Conservation (phyloP, 2,888 invertebrate species). For the Cheilosia vulpina region DNA sequence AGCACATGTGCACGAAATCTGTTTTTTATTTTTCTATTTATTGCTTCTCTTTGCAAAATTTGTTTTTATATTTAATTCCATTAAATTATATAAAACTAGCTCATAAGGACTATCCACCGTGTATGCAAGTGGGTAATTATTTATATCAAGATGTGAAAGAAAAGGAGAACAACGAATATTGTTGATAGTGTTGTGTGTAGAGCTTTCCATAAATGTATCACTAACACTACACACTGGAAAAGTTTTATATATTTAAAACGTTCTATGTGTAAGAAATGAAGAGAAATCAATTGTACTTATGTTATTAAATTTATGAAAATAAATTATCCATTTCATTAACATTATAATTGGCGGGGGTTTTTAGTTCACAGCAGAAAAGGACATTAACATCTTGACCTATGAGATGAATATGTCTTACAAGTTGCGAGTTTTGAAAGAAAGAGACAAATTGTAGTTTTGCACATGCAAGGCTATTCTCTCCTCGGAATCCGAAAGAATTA, state of each 20-base stretch:
- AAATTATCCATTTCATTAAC: slow-evolving; percentile 61
- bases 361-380: background rate
- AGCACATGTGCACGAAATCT: slow-evolving; percentile 24
- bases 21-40: slow-evolving; percentile 63
- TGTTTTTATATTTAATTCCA: slow-evolving; percentile 65
- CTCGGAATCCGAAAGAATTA: too few species aligned
- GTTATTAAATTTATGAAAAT: slow-evolving; percentile 62
- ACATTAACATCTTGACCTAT: too few species aligned
- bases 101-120: slow-evolving; percentile 38
- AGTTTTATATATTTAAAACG: slow-evolving; percentile 48
- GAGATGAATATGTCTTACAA: too few species aligned
- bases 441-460: too few species aligned
- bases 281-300: slow-evolving; percentile 45
- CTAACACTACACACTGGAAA: slow-evolving; percentile 59
- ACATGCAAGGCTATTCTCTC: too few species aligned
- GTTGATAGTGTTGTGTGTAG: slow-evolving; percentile 51
- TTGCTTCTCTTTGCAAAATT: slow-evolving; percentile 62
- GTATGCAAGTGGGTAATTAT: slow-evolving; percentile 38
- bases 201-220: slow-evolving; percentile 7
- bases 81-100: slow-evolving; percentile 61
- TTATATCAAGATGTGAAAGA: slow-evolving; percentile 35
- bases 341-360: background rate
- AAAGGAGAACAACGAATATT: slow-evolving; percentile 59
- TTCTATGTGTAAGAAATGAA: slow-evolving; percentile 48
- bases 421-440: too few species aligned